Conservation (phyloP, 2,888 invertebrate species). For the Alloscopus bannaensis region DNA sequence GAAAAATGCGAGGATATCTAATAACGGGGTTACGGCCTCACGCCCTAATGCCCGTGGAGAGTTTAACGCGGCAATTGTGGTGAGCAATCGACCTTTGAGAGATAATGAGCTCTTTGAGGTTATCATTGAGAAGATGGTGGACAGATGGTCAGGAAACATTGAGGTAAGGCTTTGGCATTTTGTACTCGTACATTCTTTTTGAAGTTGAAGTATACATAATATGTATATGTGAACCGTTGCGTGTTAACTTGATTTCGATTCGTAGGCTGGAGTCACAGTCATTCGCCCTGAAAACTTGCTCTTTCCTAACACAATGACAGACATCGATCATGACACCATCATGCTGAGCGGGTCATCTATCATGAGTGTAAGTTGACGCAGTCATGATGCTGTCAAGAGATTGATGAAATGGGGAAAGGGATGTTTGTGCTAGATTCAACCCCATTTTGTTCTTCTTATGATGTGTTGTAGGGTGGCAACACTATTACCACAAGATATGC, state of each 20-base stretch:
- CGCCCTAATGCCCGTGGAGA: constrained; percentile 92
- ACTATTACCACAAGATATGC: constrained; percentile 90
- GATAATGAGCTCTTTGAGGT: constrained; percentile 96
- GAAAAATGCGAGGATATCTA: constrained; percentile 89
- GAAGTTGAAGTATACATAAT: too few species aligned
- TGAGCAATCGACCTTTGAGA: constrained; percentile 90
- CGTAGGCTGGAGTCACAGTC: constrained; percentile 85
- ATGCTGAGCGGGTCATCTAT: constrained; percentile 94
- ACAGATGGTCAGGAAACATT: constrained; percentile 91
- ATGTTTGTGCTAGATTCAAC: neutral
- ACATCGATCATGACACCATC: constrained; percentile 93
- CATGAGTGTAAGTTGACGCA: constrained; percentile 80
- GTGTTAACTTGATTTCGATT: too few species aligned
- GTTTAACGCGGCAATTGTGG: constrained; percentile 95
- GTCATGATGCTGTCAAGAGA: neutral
- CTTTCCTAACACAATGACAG: constrained; percentile 85
- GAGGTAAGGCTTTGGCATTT: too few species aligned
- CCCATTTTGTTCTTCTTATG: constrained; percentile 15
- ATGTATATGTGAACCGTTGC: too few species aligned
- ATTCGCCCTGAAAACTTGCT: constrained; percentile 90
- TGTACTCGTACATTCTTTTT: too few species aligned
- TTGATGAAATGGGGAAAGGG: neutral
- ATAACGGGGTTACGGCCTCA: constrained; percentile 89
- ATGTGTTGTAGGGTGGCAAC: constrained; percentile 81
- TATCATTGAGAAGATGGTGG: constrained; percentile 91